Conservation (phyloP, 1,140 invertebrate genomes). For the Zaprionus capensis region DNA sequence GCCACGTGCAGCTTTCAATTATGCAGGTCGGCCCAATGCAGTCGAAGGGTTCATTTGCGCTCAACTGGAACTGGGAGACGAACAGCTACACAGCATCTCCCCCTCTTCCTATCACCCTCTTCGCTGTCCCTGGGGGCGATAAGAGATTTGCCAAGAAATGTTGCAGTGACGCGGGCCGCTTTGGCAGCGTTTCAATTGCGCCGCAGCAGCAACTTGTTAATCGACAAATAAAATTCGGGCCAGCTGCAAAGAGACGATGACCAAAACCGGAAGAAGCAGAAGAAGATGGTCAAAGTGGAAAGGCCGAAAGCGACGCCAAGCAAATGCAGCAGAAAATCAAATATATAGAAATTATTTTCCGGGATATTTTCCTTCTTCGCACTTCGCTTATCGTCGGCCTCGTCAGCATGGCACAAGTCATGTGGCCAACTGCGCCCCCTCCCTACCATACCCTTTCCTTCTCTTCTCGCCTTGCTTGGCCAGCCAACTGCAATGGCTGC, state of each 20-base stretch:
- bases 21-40: conserved; percentile 30
- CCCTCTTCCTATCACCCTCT: background rate
- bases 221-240: conserved; percentile 62
- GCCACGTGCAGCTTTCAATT: conserved; percentile 60
- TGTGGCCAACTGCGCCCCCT: conserved; percentile 56
- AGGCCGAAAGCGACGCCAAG: conserved; percentile 20
- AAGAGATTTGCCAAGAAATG: conserved; percentile 71
- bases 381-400: conserved; percentile 62
- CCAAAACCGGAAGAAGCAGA: background rate
- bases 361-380: conserved; percentile 46
- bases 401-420: conserved; percentile 32
- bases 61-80: conserved; percentile 58
- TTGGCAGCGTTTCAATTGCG: conserved; percentile 63
- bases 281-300: conserved; percentile 10
- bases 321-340: conserved; percentile 74
- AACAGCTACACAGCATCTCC: background rate
- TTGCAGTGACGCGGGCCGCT: conserved; percentile 23
- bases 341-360: conserved; percentile 56
- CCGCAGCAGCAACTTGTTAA: conserved; percentile 58
- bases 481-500: conserved; percentile 74
- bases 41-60: conserved; percentile 60
- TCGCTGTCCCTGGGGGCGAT: conserved; percentile 38
- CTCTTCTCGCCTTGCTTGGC: conserved; percentile 35
- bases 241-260: conserved; percentile 8
- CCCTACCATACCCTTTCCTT: conserved; percentile 35